Conservation (phyloP, 2,888 invertebrate species). For the Agrochola lychnidis region DNA sequence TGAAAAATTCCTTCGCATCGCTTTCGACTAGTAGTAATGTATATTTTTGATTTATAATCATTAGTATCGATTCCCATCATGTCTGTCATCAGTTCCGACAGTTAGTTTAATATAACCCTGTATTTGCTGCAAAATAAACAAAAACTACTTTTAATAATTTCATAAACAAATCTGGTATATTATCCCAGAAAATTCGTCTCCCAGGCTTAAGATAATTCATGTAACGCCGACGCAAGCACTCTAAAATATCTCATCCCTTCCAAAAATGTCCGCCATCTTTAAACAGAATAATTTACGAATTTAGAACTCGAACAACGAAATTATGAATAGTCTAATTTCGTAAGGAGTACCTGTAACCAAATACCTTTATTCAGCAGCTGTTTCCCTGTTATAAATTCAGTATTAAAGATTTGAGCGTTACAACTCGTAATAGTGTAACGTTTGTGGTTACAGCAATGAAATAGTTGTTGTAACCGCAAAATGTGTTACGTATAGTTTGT, state of each 20-base stretch:
- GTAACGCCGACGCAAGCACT: slow-evolving; percentile 8
- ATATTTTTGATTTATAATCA: no score
- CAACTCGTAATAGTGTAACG: slow-evolving; percentile 18
- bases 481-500: slow-evolving; percentile 11
- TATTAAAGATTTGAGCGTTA: slow-evolving; percentile 51
- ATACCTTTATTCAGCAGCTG: slow-evolving; percentile 51
- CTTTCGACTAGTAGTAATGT: no score
- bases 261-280: slow-evolving; percentile 45
- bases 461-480: slow-evolving; percentile 15
- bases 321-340: slow-evolving; percentile 56
- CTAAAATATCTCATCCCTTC: slow-evolving; percentile 28
- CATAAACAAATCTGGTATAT: slow-evolving; percentile 5
- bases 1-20: no score
- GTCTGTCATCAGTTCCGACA: background rate
- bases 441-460: slow-evolving; percentile 40
- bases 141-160: background rate
- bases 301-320: slow-evolving; percentile 50
- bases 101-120: background rate
- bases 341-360: slow-evolving; percentile 38
- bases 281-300: slow-evolving; percentile 56
- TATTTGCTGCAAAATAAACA: background rate
- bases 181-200: background rate
- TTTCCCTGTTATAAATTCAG: slow-evolving; percentile 58
- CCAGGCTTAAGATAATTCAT: slow-evolving; percentile 31
- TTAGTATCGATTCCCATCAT: no score